phyloP scores from a whole-genome alignment of 2,113 vertebrate genomes.

The Cryptotis parvus region DNA sequence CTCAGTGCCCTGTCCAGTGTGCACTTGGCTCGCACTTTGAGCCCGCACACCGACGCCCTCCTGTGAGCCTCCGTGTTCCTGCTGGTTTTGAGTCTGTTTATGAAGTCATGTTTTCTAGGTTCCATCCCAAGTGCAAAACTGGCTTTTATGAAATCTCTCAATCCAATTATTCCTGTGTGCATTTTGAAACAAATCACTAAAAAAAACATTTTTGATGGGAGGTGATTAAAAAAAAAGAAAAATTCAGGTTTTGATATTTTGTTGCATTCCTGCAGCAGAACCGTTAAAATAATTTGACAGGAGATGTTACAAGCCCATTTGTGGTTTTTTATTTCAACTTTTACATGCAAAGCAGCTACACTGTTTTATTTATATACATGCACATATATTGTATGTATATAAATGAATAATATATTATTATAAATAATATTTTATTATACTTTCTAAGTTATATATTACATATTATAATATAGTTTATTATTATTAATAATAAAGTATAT shows the following conservation, averaged over 20 bases:
- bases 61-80: slow-evolving; percentile 56
- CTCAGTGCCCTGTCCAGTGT: slow-evolving; percentile 53
- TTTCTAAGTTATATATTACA: too few relatives aligned
- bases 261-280: slow-evolving; percentile 71
- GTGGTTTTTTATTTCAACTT: not conserved
- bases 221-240: slow-evolving; percentile 70
- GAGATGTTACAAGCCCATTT: not conserved
- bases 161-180: slow-evolving; percentile 80
- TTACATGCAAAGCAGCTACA: not conserved
- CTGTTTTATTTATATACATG: not conserved
- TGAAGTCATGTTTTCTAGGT: slow-evolving; percentile 76
- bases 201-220: slow-evolving; percentile 77
- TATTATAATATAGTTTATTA: too few relatives aligned
- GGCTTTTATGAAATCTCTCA: slow-evolving; percentile 68
- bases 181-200: slow-evolving; percentile 84
- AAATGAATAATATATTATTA: too few relatives aligned
- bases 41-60: too few relatives aligned
- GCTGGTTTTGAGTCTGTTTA: slow-evolving; percentile 79
- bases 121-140: slow-evolving; percentile 82
- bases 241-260: slow-evolving; percentile 80
- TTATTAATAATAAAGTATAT: too few relatives aligned
- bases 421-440: too few relatives aligned
- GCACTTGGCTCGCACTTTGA: slow-evolving; percentile 59
- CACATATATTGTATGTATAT: too few relatives aligned
- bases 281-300: slow-evolving; percentile 74